Evolutionary conservation across 1,140 invertebrate species (phyloP), one percentile per base, ranked within the genome.

Genomic region (Solenopsis fugax): DNA sequence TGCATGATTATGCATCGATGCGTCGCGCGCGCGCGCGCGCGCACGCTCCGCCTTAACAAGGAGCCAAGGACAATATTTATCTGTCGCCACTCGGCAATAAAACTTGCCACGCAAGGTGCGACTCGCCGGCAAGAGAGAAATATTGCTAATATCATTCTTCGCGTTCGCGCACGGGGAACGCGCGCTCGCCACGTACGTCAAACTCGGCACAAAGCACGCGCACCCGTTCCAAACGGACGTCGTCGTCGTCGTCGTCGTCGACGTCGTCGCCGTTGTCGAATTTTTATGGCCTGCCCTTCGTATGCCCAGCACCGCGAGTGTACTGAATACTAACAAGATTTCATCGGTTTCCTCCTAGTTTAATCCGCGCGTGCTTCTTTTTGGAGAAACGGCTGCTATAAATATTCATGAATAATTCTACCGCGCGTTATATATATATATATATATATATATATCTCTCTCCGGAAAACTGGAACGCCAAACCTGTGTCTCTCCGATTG

Each of bases 61-160:
- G 37, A 73, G 45, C 73, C 88, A 64, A 65, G 45, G 62, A 78
- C 88, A 90, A 90, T 90, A 90, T 90, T 90, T 84, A 64, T 87
- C 85, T 69, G 88, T 89, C 86, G 81, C 91, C 71, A 76, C 77
- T 81, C 90, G 87, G 86, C 86, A 90, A 90, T 90, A 90, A 90
- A 90, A 90, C 89, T 90, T 88, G 89, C 89, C 72, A 80, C 85
- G 88, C 76, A 84, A 62, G 52, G 71, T 64, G 77, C 77, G 76
- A 82, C 77, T 69, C 29, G 52, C 64, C 65, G 52, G 78, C 71
- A 89, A 75, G 67, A 90, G 86, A 90, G 80, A 89, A 90, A 90
- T 90, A 90, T 90, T 87, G 80, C 80, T 58, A 87, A 89, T 89
- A 87, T 78, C 56, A 73, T 80, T 87, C 78, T 87, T 89, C 76